These are phyloP conservation scores for Scrobipalpa costella DNA, from an alignment of 2,888 invertebrate genomes.

Conservation along the genomic window DNA sequence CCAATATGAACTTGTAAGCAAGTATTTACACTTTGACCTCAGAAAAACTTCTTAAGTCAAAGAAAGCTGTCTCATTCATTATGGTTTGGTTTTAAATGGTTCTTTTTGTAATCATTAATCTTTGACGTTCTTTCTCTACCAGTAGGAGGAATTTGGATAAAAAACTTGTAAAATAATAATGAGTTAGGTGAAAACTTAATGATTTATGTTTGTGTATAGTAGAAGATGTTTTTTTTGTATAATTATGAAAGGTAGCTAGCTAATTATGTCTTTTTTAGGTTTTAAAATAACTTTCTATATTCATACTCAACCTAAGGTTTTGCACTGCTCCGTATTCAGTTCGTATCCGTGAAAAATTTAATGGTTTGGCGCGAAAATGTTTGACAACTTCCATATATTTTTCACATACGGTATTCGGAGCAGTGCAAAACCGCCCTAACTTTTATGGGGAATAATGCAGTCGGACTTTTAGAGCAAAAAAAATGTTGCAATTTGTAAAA, in stretches of 20 bases:
- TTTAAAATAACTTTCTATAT: neutral
- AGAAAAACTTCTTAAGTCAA: too few relatives aligned
- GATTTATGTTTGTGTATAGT: constrained; percentile 25
- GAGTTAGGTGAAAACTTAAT: constrained; percentile 16
- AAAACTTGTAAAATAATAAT: constrained; percentile 34
- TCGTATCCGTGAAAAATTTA: too few relatives aligned
- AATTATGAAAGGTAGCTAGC: neutral
- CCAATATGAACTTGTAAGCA: too few relatives aligned
- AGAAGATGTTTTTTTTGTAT: constrained; percentile 22
- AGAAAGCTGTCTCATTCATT: too few relatives aligned
- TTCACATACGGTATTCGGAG: too few relatives aligned
- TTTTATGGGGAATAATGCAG: neutral
- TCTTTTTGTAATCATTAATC: constrained; percentile 1
- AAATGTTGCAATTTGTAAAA: neutral
- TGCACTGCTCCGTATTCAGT: too few relatives aligned
- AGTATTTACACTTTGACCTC: too few relatives aligned
- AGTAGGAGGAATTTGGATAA: constrained; percentile 2
- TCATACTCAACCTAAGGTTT: too few relatives aligned
- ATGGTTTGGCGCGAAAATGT: too few relatives aligned
- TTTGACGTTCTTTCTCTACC: neutral
- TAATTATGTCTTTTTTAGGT: neutral
- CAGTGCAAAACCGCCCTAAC: too few relatives aligned
- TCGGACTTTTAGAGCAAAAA: neutral
- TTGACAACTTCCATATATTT: too few relatives aligned
- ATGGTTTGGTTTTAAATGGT: neutral